Percentiles rank a stretch among this genome's conserved stretches.
Conservation (phyloP, 1,140 invertebrate species). For the Homalodisca vitripennis region DNA sequence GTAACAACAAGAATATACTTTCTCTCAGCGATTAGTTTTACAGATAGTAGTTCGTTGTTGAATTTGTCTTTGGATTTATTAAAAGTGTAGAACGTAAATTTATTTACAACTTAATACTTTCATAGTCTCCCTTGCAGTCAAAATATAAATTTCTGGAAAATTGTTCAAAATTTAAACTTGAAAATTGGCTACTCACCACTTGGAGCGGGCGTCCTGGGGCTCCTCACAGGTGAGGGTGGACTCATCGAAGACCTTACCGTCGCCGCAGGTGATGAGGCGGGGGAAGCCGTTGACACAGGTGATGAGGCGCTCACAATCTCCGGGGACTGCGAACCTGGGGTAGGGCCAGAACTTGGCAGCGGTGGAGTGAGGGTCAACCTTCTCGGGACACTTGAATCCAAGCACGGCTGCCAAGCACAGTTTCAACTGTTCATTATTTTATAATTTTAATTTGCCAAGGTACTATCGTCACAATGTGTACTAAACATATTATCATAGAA, state of each 20-base stretch:
- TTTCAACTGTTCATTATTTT: not conserved
- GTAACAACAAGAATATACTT: too few species aligned
- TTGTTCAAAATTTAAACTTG: not conserved
- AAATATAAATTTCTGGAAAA: not conserved
- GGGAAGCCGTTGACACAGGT: slow-evolving; percentile 87
- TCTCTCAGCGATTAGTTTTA: too few species aligned
- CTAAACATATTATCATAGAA: too few species aligned
- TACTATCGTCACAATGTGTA: too few species aligned
- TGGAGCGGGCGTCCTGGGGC: slow-evolving; percentile 57
- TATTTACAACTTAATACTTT: not conserved
- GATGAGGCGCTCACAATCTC: slow-evolving; percentile 79
- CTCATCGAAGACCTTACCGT: slow-evolving; percentile 83
- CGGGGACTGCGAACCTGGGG: slow-evolving; percentile 80
- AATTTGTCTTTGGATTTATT: too few species aligned
- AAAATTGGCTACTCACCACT: slow-evolving; percentile 21
- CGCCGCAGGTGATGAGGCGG: slow-evolving; percentile 79
- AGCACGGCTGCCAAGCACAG: slow-evolving; percentile 60
- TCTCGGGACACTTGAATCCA: slow-evolving; percentile 69
- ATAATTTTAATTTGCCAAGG: too few species aligned
- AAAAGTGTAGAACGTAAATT: too few species aligned
- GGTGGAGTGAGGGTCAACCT: slow-evolving; percentile 59
- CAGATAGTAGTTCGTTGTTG: too few species aligned
- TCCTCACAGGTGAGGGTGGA: slow-evolving; percentile 79
- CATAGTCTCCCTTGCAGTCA: too few species aligned
- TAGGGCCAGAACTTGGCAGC: slow-evolving; percentile 87